These are phyloP conservation scores for Himalopsyche tibetana DNA, from an alignment of 2,888 invertebrate genomes.

Conservation along the genomic window DNA sequence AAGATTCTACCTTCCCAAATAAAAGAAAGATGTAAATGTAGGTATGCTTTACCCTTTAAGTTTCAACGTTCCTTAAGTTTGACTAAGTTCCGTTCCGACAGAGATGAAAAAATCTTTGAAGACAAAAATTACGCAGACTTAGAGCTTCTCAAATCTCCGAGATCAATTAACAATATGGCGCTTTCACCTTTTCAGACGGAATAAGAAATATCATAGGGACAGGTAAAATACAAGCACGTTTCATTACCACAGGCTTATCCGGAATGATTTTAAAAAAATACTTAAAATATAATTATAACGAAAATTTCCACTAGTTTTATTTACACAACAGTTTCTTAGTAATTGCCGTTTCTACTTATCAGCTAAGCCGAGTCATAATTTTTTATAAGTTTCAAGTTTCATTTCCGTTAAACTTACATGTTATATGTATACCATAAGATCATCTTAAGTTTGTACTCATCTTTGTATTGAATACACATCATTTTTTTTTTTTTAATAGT, in stretches of 20 bases:
- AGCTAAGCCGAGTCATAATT: too few relatives aligned
- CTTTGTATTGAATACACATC: too few relatives aligned
- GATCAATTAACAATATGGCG: slow-evolving; percentile 22
- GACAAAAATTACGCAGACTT: slow-evolving; percentile 22
- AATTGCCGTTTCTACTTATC: too few relatives aligned
- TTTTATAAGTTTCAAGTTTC: too few relatives aligned
- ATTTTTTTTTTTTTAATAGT: too few relatives aligned
- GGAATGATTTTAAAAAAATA: neutral
- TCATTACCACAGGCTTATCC: neutral
- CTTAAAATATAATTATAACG: too few relatives aligned
- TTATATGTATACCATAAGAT: too few relatives aligned
- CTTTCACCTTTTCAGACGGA: slow-evolving; percentile 22
- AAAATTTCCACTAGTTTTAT: too few relatives aligned
- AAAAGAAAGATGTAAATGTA: neutral
- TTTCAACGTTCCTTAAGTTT: neutral
- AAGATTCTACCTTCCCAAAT: too few relatives aligned
- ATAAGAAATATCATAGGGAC: slow-evolving; percentile 26
- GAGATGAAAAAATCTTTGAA: neutral
- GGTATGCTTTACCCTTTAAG: neutral
- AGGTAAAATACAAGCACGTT: slow-evolving; percentile 7
- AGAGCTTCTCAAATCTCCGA: neutral
- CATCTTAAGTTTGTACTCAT: too few relatives aligned
- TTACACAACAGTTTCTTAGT: too few relatives aligned
- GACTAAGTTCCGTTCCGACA: neutral
- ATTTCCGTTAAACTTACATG: too few relatives aligned